Evolutionary conservation across 2,797 vertebrate genomes (phyloP), one percentile per base, ranked within the genome.

Genomic region (Ceryle rudis): DNA sequence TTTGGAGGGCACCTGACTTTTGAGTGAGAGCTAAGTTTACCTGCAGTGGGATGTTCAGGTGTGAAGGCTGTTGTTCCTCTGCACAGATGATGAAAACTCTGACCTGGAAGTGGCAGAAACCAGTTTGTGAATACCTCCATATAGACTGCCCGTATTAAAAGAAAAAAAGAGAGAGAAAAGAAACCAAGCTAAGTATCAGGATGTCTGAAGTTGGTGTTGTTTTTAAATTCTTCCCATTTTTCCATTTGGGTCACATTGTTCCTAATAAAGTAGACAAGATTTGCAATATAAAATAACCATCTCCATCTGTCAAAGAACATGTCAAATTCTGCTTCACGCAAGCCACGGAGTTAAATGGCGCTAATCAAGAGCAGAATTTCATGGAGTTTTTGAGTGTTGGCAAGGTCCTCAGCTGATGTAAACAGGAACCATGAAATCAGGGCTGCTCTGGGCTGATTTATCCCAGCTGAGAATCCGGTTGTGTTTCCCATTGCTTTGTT

Each of bases 371-470:
- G 74, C 91, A 95, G 86, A 81, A 52, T 89, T 96, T 92, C 64
- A 46, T 94, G 81, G 77, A 75, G 64, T 74, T 92, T 74, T 91
- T 87, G 88, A 94, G 64, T 85, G 54, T 81, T 95, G 94, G 96
- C 94, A 90, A 60, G 57, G 65, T 82, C 60, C 74, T 86, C 79
- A 60, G 83, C 94, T 95, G 94, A 89, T 92, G 74, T 92, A 97
- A 95, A 96, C 94, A 95, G 94, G 93, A 96, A 95, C 95, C 86
- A 42, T 94, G 95, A 96, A 95, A 94, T 94, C 86, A 89, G 78
- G 69, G 71, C 93, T 90, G 81, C 67, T 86, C 44, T 60, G 35
- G 70, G 66, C 80, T 92, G 89, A 93, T 94, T 95, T 94, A 96
- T 75, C 65, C 91, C 87, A 91, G 87, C 91, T 94, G 91, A 89